Conservation (phyloP, 2,888 invertebrate genomes). For the Pinctada fucata region DNA sequence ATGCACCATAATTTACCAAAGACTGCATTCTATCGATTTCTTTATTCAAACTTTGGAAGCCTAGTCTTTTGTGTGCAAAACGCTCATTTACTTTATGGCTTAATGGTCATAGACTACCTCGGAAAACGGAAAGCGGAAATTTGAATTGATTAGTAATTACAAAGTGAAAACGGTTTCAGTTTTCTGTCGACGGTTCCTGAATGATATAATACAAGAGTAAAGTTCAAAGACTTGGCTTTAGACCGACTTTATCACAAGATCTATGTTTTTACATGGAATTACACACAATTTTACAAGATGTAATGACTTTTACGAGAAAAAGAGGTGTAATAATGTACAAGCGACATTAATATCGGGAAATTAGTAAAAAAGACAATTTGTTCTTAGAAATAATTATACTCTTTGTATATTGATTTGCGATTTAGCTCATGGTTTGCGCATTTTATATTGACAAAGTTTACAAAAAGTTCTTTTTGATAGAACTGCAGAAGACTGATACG, state of each 20-base stretch:
- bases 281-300: slow-evolving; percentile 29
- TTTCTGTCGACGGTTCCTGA: slow-evolving; percentile 15
- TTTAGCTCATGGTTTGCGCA: too few species aligned
- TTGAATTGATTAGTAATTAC: slow-evolving; percentile 36
- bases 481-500: too few species aligned
- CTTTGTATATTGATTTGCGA: neutral
- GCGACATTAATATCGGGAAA: slow-evolving; percentile 8
- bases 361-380: neutral
- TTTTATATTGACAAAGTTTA: too few species aligned
- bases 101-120: slow-evolving; percentile 6
- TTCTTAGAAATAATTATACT: neutral
- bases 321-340: slow-evolving; percentile 20
- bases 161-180: neutral
- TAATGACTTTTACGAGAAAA: slow-evolving; percentile 12
- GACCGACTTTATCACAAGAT: slow-evolving; percentile 12
- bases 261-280: slow-evolving; percentile 18
- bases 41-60: too few species aligned
- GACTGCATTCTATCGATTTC: too few species aligned
- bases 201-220: neutral
- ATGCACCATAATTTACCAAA: too few species aligned
- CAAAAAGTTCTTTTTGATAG: too few species aligned
- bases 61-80: neutral
- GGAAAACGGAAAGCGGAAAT: slow-evolving; percentile 37
- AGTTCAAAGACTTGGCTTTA: slow-evolving; percentile 20
- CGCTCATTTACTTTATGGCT: slow-evolving; percentile 14